phyloP scores from a whole-genome alignment of 2,888 invertebrate genomes.

The Cephalotes varians region DNA sequence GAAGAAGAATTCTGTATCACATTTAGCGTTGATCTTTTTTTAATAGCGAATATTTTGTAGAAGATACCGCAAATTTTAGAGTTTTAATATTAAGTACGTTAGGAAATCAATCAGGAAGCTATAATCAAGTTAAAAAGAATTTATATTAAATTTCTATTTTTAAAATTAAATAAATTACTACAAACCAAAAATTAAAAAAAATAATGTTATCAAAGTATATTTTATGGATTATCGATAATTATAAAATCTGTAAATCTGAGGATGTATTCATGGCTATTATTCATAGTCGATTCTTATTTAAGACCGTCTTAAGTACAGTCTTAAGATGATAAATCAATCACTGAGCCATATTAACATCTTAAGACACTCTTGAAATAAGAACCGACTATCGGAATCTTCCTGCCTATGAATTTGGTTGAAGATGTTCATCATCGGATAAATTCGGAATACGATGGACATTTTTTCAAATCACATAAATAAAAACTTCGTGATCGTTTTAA shows the following conservation, averaged over 20 bases:
- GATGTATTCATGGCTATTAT: too few species aligned
- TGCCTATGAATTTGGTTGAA: too few species aligned
- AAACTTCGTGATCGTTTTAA: too few species aligned
- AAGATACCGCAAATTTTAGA: not conserved
- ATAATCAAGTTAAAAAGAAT: not conserved
- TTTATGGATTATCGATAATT: not conserved
- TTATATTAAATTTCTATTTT: not conserved
- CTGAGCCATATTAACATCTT: too few species aligned
- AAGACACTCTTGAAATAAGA: too few species aligned
- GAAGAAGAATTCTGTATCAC: not conserved
- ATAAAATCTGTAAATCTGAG: not conserved
- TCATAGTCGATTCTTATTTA: too few species aligned
- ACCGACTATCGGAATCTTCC: too few species aligned
- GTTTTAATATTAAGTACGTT: not conserved
- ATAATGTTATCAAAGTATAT: not conserved
- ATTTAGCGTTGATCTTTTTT: not conserved
- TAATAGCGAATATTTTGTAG: not conserved
- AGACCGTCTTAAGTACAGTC: too few species aligned
- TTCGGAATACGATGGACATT: too few species aligned
- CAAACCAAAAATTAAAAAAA: not conserved
- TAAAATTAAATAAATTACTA: not conserved
- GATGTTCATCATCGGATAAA: too few species aligned
- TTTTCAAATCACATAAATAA: too few species aligned
- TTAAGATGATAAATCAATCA: too few species aligned
- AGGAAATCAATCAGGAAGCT: not conserved